Conservation (phyloP, 2,113 vertebrate species). For the Proteles cristata region DNA sequence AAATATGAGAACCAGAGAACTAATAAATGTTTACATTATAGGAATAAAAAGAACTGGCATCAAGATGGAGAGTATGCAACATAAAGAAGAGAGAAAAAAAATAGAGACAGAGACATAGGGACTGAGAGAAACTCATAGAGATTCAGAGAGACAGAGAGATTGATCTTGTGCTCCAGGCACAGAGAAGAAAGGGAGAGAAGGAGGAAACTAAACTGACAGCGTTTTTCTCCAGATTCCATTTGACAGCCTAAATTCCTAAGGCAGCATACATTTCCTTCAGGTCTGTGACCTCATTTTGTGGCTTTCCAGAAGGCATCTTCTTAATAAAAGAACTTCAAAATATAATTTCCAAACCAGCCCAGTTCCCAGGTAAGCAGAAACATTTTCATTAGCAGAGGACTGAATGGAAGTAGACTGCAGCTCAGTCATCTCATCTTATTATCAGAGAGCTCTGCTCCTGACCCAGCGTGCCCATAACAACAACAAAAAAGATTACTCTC, state of each 20-base stretch:
- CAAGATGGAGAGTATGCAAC: background rate
- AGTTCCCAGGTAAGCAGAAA: constrained; percentile 56
- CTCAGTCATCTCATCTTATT: constrained; percentile 17
- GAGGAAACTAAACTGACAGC: background rate
- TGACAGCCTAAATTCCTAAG: constrained; percentile 55
- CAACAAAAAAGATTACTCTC: background rate
- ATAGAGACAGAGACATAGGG: background rate
- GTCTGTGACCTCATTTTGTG: constrained; percentile 68
- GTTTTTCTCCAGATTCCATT: constrained; percentile 61
- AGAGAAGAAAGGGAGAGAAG: background rate
- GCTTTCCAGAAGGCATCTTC: constrained; percentile 43
- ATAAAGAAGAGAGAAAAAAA: background rate
- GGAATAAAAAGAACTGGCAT: background rate
- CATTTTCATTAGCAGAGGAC: constrained; percentile 30
- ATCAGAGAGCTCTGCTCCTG: background rate
- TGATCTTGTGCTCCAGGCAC: background rate
- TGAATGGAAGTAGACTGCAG: background rate
- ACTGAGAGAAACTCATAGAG: background rate
- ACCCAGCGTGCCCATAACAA: background rate
- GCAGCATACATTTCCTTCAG: constrained; percentile 41
- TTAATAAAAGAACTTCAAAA: constrained; percentile 70
- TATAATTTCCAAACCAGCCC: constrained; percentile 56
- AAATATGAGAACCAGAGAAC: constrained; percentile 1
- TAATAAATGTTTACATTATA: background rate
- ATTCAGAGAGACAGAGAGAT: background rate